Base-by-base conservation (phyloP, 2,797 vertebrate genomes). In the Ctenopoma multispine region DNA sequence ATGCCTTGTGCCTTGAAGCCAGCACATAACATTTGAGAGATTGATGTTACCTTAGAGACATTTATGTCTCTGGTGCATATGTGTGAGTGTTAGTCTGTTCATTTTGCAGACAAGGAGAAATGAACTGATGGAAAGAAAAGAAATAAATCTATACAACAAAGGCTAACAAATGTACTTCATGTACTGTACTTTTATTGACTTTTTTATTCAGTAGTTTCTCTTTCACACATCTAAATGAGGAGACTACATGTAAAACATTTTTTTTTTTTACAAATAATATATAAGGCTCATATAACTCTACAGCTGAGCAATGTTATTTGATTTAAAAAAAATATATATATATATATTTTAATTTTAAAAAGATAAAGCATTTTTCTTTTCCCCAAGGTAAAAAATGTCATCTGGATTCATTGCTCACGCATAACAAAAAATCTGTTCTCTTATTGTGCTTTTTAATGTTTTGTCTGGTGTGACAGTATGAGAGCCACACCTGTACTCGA, bases 21-120 rank as follows among this genome's bases (percentile, higher is more conserved):
- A 80, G 67, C 75, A 63, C 80, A 72, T 84, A 90, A 86, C 75
- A 61, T 90, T 65, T 82, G 85, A 86, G 70, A 88, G 82, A 90
- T 86, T 90, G 77, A 87, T 84, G 83, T 84, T 77, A 86, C 85
- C 84, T 87, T 55, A 36, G 80, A 89, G 83, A 80, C 75, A 18
- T 79, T 70, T 74, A 57, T 50, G 69, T 67, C 54, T 65, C 70
- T 10, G 23, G 38, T 72, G 58, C 63, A 53, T 66, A 29, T 77
- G 64, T 78, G 68, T 49, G 44, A 27, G n/a, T 59, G 64, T 43
- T 4, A 3, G 21, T 38, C 34, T 31, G 60, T 67, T 41, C 21
- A 46, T 63, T 66, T 51, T 50, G 60, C 56, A 38, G 21, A 77
- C 11, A 0, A 21, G n/a, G 51, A 70, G 40, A 68, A 64, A 56